Base-by-base conservation (phyloP, 2,888 invertebrate species). In the Anthrax anthrax region DNA sequence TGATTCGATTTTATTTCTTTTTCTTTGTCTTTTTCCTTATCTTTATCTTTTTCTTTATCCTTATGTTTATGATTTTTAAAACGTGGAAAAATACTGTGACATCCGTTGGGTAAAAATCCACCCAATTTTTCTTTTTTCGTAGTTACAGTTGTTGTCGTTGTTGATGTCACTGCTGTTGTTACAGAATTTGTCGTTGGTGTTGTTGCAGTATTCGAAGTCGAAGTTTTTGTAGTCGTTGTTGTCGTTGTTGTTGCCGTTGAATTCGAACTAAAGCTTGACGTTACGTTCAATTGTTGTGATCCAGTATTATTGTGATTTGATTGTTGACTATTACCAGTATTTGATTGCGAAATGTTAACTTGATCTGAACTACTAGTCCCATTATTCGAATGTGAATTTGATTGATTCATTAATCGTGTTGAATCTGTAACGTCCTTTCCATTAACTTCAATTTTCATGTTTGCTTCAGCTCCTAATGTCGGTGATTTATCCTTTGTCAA, bases 91-190 rank as follows among this genome's bases (percentile, higher is more conserved):
- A 67, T 67, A 50, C 44, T 50, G 29, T 51, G 51, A 32, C 67
- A 67, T 46, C 67, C 65, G 47, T 67, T 67, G 44, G 67, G 67
- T 51, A 67, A 53, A 51, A 67, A 67, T 12, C 67, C 67, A 34
- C 63, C 65, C n/a, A 67, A 54, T 53, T 67, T 67, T 40, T 67
- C 67, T 49, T 67, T 67, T 54, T 67, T 67, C 16, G 57, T 54
- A 4, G 63, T 59, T 23, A 57, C 53, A 42, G 58, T 46, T 14
- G 56, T 42, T 42, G 53, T 40, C 4, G 51, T 17, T 2, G 48
- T 34, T 36, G 54, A 40, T 34, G 54, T 50, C 16, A 45, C 18
- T 42, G 50, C 18, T 42, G 52, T 47, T 37, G 54, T 41, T 37
- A 56, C 37, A 9, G 36, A 19, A 5, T 43, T 43, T 18, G 34